Conservation (phyloP, 2,797 vertebrate species). For the Buphagus erythrorhynchus region DNA sequence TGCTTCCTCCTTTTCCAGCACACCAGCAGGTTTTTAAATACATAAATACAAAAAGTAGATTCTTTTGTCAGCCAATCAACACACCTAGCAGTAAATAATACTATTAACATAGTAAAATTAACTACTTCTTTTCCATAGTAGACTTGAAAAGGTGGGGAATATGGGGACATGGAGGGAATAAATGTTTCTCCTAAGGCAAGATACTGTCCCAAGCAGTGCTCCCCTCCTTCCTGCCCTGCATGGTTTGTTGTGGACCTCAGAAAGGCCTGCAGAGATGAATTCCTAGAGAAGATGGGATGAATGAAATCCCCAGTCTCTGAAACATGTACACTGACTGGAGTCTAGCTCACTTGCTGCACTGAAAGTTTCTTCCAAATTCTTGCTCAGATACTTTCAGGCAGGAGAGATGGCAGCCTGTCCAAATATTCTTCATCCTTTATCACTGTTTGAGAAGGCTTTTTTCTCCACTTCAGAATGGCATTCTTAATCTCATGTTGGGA, state of each 20-base stretch:
- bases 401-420: not conserved
- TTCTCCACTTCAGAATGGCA: not conserved
- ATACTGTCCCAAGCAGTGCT: not conserved
- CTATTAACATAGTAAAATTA: not conserved
- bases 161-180: not conserved
- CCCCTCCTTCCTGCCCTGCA: not conserved
- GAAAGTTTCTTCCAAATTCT: not conserved
- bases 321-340: rapidly evolving
- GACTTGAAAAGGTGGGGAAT: not conserved
- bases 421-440: not conserved
- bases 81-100: not conserved
- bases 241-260: not conserved
- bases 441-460: not conserved
- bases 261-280: not conserved
- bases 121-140: not conserved
- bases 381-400: not conserved
- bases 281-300: not conserved
- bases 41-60: not conserved
- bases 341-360: not conserved
- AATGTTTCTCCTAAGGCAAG: not conserved
- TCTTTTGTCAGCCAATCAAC: not conserved
- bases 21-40: not conserved
- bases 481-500: not conserved
- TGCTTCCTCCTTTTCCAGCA: not conserved
- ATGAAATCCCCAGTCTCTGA: not conserved